These are phyloP conservation scores for Ecliptopera silaceata DNA, from an alignment of 2,888 invertebrate genomes.

Conservation along the genomic window DNA sequence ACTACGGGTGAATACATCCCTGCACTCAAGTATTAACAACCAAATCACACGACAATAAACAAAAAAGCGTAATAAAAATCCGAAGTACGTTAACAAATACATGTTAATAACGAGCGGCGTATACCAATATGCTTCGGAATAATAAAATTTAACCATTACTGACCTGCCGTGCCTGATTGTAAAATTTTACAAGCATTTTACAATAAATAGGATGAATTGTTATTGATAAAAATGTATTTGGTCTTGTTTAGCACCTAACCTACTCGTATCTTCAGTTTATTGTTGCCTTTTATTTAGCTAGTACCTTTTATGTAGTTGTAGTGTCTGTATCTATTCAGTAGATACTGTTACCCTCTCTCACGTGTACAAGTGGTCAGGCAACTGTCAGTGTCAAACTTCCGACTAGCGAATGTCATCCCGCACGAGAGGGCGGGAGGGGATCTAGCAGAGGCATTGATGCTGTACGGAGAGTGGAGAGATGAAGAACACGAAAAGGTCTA, in stretches of 20 bases:
- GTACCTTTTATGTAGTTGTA: no score
- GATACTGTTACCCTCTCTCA: no score
- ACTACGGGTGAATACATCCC: constrained; percentile 28
- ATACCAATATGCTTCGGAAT: constrained; percentile 34
- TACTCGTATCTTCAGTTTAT: not conserved
- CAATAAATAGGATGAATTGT: constrained; percentile 19
- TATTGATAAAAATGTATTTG: constrained; percentile 11
- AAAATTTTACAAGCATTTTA: constrained; percentile 55
- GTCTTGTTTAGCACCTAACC: constrained; percentile 17
- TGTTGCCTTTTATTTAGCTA: no score
- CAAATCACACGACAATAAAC: constrained; percentile 39
- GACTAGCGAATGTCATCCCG: no score
- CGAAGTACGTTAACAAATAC: constrained; percentile 43
- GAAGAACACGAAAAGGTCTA: no score
- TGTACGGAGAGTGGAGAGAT: no score
- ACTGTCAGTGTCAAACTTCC: no score
- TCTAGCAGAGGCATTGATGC: no score
- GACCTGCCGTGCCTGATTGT: constrained; percentile 42
- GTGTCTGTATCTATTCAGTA: no score
- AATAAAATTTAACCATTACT: constrained; percentile 42
- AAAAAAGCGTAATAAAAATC: constrained; percentile 46
- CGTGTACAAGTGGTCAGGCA: no score
- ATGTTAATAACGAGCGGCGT: constrained; percentile 38
- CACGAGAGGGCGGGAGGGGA: no score
- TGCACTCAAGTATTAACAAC: constrained; percentile 27